A percentile compares a stretch with the other conserved stretches of the same genome.
These are phyloP conservation scores for Phocides pigmalion DNA, from an alignment of 1,140 invertebrate species.

Conservation along the genomic window DNA sequence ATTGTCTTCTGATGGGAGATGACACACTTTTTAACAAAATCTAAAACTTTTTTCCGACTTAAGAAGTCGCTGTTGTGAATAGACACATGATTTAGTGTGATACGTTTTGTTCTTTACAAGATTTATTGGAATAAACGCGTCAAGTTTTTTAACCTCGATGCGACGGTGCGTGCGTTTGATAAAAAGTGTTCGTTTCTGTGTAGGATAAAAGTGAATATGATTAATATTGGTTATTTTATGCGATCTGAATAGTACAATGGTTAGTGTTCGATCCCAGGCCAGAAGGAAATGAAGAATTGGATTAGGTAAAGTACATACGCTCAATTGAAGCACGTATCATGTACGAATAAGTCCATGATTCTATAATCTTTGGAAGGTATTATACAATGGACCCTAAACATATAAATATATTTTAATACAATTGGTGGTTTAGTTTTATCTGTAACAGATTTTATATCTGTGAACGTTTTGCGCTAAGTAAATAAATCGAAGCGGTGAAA, in stretches of 20 bases:
- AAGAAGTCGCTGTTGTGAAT: constrained; percentile 74
- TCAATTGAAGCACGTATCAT: too few relatives aligned
- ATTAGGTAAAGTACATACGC: too few relatives aligned
- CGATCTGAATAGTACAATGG: too few relatives aligned
- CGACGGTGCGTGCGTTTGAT: constrained; percentile 42
- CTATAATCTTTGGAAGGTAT: too few relatives aligned
- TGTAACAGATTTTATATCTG: too few relatives aligned
- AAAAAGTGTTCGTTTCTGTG: constrained; percentile 37
- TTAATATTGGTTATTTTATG: not conserved
- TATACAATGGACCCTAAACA: too few relatives aligned
- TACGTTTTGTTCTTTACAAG: constrained; percentile 64
- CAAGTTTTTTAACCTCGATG: constrained; percentile 40
- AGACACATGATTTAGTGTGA: constrained; percentile 74
- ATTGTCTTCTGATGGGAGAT: constrained; percentile 71
- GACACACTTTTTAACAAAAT: constrained; percentile 64
- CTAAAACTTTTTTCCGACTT: constrained; percentile 46
- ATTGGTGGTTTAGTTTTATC: too few relatives aligned
- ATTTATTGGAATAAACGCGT: constrained; percentile 68
- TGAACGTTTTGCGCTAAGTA: too few relatives aligned
- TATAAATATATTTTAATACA: too few relatives aligned
- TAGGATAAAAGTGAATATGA: constrained; percentile 7
- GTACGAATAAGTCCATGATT: too few relatives aligned
- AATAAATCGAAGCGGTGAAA: too few relatives aligned
- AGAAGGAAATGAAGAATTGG: not conserved
- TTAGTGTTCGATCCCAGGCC: too few relatives aligned